phyloP scores from a whole-genome alignment of 2,888 invertebrate genomes.

The Phrixothrix hirtus region DNA sequence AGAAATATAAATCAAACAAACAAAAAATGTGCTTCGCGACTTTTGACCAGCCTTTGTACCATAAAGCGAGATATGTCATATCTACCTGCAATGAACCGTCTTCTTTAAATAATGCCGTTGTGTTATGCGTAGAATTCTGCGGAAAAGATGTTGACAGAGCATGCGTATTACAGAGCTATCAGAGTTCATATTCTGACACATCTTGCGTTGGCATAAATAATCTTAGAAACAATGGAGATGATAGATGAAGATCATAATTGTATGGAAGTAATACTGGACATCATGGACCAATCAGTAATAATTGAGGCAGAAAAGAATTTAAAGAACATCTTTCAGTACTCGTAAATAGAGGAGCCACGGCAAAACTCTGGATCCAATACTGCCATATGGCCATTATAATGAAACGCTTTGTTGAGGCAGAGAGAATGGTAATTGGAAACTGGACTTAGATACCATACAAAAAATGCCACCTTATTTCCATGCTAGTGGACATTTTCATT shows the following conservation, averaged over 20 bases:
- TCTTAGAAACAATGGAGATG: neutral
- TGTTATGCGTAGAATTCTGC: neutral
- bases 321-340: no score
- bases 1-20: neutral
- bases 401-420: no score
- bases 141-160: neutral
- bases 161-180: neutral
- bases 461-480: no score
- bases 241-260: neutral
- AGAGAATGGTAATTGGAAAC: no score
- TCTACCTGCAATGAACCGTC: neutral
- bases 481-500: no score
- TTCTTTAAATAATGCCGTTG: neutral
- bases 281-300: no score
- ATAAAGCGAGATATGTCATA: neutral
- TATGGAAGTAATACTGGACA: neutral
- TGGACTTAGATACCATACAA: no score
- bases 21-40: neutral
- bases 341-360: no score
- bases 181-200: neutral
- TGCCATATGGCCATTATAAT: no score
- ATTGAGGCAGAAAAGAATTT: no score
- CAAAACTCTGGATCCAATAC: no score
- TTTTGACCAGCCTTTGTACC: constrained; percentile 21
- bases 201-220: neutral